A percentile compares a stretch with the other conserved stretches of the same genome.
phyloP scores from a whole-genome alignment of 2,888 invertebrate species.

The Gerris lacustris region DNA sequence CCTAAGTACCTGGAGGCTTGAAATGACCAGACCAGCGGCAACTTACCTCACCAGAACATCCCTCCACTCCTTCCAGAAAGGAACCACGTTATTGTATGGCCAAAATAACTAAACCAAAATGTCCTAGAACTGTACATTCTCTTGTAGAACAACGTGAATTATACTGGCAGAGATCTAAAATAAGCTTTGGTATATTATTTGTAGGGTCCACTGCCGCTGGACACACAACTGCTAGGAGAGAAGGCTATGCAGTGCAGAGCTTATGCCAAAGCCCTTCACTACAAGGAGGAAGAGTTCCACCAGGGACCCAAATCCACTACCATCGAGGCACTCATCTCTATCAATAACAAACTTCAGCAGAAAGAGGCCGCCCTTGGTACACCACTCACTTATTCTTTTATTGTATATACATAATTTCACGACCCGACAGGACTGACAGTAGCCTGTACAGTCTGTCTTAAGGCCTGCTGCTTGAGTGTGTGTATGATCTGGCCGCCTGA shows the following conservation, averaged over 20 bases:
- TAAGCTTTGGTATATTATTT: not conserved
- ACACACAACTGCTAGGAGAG: constrained; percentile 75
- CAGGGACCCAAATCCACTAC: constrained; percentile 63
- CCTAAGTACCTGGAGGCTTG: no score
- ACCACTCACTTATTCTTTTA: not conserved
- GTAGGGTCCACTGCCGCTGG: constrained; percentile 78
- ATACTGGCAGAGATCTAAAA: no score
- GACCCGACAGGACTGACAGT: not conserved
- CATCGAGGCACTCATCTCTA: constrained; percentile 84
- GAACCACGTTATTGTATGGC: no score
- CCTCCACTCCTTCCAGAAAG: no score
- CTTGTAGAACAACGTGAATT: no score
- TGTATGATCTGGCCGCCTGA: no score
- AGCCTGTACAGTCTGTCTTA: no score
- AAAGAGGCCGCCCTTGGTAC: constrained; percentile 91
- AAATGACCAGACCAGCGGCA: no score
- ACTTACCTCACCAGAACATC: no score
- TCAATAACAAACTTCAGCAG: constrained; percentile 96
- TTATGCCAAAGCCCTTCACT: constrained; percentile 73
- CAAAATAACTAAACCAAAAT: no score
- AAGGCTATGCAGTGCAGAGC: constrained; percentile 86
- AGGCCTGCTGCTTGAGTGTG: no score
- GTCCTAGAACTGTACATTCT: no score
- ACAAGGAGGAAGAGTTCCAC: constrained; percentile 89
- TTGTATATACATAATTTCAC: not conserved